Base-by-base conservation (phyloP, 2,113 vertebrate species). In the Agelaius phoeniceus region DNA sequence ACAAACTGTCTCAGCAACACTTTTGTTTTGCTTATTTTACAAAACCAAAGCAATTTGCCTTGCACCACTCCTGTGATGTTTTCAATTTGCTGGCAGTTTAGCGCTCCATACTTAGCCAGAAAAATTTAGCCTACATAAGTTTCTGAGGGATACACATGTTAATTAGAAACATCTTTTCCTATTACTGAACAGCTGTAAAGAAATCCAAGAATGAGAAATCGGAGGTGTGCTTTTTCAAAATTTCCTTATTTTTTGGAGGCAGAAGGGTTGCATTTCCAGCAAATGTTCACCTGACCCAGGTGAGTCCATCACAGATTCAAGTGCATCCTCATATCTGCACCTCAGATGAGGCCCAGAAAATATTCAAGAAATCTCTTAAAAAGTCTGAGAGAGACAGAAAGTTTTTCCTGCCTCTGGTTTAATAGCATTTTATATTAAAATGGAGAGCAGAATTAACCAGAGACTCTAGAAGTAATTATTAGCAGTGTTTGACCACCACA, bases 391-490 rank as follows among this genome's bases (percentile, higher is more conserved):
- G 96, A 91, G 86, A 94, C 28, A 76, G 91, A 89, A 97, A 97
- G 84, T 79, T 89, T 93, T 86, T 94, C 93, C 95, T 93, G 91
- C 93, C 87, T 89, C 86, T 88, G 55, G 84, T 95, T 98, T 97
- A 97, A 97, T 96, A 96, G 97, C 77, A 94, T 97, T 98, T 98
- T 98, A 97, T 98, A 93, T 94, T 67, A 79, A 97, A 97, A 97
- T 91, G 57, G 89, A 97, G 97, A 98, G 95, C 97, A 97, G 97
- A 98, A 97, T 98, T 98, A 98, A 98, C 98, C 98, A 98, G 98
- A 97, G 94, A 94, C 97, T 98, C 97, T 97, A 97, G 84, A 97
- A 98, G 96, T 97, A 99, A 99, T 99, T 98, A 98, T 97, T 84
- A 91, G 76, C 97, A 97, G 98, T 96, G 96, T 98, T 98, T 96